Evolutionary conservation across 2,888 invertebrate species (phyloP).

Genomic region (Apoda limacodes): DNA sequence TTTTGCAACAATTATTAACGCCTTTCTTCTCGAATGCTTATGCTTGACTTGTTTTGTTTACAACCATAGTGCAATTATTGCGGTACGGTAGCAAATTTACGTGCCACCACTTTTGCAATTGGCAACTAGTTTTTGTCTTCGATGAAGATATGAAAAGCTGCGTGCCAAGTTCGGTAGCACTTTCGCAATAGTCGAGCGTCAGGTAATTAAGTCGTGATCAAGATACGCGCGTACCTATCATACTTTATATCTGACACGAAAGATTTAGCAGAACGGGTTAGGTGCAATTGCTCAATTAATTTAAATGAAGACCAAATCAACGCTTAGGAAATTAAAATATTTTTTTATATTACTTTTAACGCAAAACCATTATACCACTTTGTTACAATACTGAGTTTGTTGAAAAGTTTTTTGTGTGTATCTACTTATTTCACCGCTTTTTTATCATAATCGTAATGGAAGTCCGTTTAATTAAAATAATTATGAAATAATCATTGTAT

Average conservation of each 20-base stretch:
- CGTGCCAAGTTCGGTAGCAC: conserved; percentile 33
- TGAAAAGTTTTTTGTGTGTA: too few species aligned
- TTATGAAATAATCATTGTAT: too few species aligned
- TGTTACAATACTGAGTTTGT: too few species aligned
- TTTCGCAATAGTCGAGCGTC: conserved; percentile 6
- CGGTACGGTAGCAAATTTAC: conserved; percentile 42
- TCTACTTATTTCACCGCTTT: too few species aligned
- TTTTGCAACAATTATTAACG: too few species aligned
- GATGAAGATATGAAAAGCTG: conserved; percentile 43
- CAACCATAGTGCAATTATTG: conserved; percentile 48
- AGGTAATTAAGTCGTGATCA: conserved; percentile 24
- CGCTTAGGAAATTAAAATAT: too few species aligned
- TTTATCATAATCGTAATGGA: too few species aligned
- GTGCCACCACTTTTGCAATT: conserved; percentile 37
- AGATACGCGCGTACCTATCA: conserved; percentile 28
- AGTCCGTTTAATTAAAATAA: too few species aligned
- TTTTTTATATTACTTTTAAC: too few species aligned
- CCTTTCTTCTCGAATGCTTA: conserved; percentile 30
- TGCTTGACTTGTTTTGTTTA: conserved; percentile 48
- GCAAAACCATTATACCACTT: too few species aligned
- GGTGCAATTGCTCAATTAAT: conserved; percentile 36
- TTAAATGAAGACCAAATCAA: too few species aligned
- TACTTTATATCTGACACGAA: conserved; percentile 29
- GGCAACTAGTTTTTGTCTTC: conserved; percentile 46
- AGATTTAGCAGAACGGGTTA: conserved; percentile 29